Percentiles rank a stretch among this genome's conserved stretches.
phyloP scores from a whole-genome alignment of 2,888 invertebrate species.

The Trimorus sp. region DNA sequence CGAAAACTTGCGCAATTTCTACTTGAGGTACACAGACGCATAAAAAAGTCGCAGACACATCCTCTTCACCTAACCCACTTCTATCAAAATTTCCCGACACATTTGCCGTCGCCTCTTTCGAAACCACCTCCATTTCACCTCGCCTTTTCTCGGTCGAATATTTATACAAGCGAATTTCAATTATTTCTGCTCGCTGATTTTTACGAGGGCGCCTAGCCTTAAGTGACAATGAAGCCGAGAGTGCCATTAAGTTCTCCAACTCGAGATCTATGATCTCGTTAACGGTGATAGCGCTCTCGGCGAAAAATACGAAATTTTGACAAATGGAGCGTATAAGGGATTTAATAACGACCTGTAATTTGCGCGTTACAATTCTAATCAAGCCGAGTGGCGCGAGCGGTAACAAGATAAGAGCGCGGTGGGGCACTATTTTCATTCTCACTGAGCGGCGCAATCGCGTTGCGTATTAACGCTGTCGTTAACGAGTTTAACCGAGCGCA shows the following conservation, averaged over 20 bases:
- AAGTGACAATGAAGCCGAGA: too few relatives aligned
- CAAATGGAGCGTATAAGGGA: slow-evolving; percentile 44
- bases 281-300: slow-evolving; percentile 6
- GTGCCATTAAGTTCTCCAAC: neutral
- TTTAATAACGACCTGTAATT: slow-evolving; percentile 65
- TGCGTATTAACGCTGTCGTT: slow-evolving; percentile 67
- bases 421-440: slow-evolving; percentile 57
- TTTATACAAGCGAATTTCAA: neutral
- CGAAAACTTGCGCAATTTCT: too few relatives aligned
- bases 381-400: slow-evolving; percentile 47
- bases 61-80: too few relatives aligned
- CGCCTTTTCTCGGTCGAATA: too few relatives aligned
- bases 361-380: slow-evolving; percentile 60
- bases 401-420: slow-evolving; percentile 59
- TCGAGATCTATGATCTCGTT: neutral
- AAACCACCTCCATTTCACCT: too few relatives aligned
- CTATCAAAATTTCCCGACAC: too few relatives aligned
- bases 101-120: too few relatives aligned
- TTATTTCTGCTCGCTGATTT: neutral
- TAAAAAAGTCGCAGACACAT: too few relatives aligned
- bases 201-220: too few relatives aligned
- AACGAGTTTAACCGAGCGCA: slow-evolving; percentile 65
- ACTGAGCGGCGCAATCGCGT: slow-evolving; percentile 63
- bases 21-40: too few relatives aligned
- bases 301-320: slow-evolving; percentile 24